A percentile compares a stretch with the other conserved stretches of the same genome.
These are phyloP conservation scores for Phragmatobia fuliginosa DNA, from an alignment of 2,888 invertebrate species.

Conservation along the genomic window DNA sequence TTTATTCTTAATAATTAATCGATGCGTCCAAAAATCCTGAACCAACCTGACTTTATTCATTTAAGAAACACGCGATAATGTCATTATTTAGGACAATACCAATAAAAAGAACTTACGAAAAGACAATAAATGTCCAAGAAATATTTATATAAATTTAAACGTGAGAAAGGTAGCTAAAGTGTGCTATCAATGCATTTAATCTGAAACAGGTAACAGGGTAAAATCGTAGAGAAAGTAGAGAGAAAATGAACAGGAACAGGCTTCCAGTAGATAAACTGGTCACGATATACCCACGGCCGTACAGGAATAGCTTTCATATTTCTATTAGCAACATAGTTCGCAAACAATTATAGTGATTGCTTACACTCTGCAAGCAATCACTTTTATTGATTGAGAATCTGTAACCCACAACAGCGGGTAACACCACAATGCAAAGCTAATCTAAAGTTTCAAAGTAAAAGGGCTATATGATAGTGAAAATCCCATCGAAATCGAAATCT, in stretches of 20 bases:
- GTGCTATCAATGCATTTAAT: slow-evolving; percentile 33
- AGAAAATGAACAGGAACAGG: slow-evolving; percentile 60
- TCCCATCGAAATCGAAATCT: no score
- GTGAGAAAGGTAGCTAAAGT: slow-evolving; percentile 15
- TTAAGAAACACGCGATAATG: not conserved
- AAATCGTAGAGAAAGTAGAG: slow-evolving; percentile 62
- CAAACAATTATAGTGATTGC: no score
- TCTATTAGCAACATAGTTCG: slow-evolving; percentile 17
- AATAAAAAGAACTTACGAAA: not conserved
- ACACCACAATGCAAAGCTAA: no score
- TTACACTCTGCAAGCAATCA: no score
- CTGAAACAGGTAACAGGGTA: slow-evolving; percentile 36
- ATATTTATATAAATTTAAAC: slow-evolving; percentile 20
- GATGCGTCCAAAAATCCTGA: not conserved
- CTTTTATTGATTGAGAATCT: no score
- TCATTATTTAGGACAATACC: not conserved
- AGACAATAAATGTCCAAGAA: not conserved
- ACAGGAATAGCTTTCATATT: slow-evolving; percentile 61
- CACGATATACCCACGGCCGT: slow-evolving; percentile 61
- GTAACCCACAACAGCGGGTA: no score
- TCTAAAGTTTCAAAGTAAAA: no score
- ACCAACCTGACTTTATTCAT: not conserved
- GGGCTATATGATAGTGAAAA: no score
- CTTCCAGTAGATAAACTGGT: slow-evolving; percentile 61
- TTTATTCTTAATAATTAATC: no score